A percentile compares a stretch with the other conserved stretches of the same genome.
Evolutionary conservation across 2,888 invertebrate species (phyloP).

Genomic region (Yponomeuta sedellus): DNA sequence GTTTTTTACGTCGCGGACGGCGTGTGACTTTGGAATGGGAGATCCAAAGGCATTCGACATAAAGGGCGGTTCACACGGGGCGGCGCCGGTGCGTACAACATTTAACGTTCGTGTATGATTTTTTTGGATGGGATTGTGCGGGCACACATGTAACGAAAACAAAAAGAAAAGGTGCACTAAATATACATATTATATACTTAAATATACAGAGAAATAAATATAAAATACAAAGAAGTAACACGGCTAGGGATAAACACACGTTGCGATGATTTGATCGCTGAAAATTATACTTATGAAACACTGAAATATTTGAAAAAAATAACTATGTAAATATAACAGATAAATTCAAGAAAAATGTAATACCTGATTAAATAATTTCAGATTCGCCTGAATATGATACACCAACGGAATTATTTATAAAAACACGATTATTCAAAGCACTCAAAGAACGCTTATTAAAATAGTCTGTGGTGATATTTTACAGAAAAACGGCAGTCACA

Average conservation of each 20-base stretch:
- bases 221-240: background rate
- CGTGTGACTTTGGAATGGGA: constrained; percentile 72
- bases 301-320: background rate
- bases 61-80: constrained; percentile 38
- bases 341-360: no score
- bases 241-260: no score
- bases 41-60: constrained; percentile 61
- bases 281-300: background rate
- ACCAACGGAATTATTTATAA: no score
- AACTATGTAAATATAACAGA: no score
- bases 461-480: no score
- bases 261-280: background rate
- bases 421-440: no score
- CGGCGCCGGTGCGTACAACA: constrained; percentile 38
- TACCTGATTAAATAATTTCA: no score
- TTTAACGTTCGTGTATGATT: constrained; percentile 45
- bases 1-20: constrained; percentile 75
- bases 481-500: no score
- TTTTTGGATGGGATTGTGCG: constrained; percentile 67
- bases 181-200: constrained; percentile 58
- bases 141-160: constrained; percentile 72
- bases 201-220: constrained; percentile 18
- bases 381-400: no score
- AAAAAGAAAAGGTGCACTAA: constrained; percentile 75
- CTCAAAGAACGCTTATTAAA: no score